Evolutionary conservation across 2,113 vertebrate genomes (phyloP).

Genomic region (Sula dactylatra): DNA sequence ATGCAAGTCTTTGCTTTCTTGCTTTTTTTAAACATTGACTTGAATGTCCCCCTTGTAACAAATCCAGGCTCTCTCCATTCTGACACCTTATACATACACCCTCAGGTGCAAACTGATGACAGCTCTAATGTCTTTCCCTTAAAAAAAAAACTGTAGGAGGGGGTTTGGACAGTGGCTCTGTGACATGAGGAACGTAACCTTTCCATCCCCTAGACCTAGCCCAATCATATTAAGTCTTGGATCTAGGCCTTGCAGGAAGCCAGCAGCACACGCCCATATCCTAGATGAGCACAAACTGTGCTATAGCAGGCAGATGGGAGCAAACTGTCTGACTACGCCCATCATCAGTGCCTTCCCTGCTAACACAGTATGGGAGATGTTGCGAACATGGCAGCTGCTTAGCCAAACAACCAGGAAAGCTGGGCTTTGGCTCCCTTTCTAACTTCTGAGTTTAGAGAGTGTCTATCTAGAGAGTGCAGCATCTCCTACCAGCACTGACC

Average conservation of each 20-base stretch:
- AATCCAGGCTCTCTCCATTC: not conserved
- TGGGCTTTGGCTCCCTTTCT: not conserved
- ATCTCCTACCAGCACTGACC: not conserved
- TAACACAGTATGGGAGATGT: not conserved
- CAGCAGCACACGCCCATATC: constrained; percentile 49
- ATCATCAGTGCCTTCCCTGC: not conserved
- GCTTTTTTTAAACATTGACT: not conserved
- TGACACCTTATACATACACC: not conserved
- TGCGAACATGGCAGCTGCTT: constrained; percentile 4
- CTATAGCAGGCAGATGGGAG: not conserved
- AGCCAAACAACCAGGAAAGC: not conserved
- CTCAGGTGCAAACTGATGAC: not conserved
- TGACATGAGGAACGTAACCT: not conserved
- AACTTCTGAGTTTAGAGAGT: not conserved
- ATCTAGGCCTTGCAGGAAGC: constrained; percentile 32
- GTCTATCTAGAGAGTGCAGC: not conserved
- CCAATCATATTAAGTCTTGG: not conserved
- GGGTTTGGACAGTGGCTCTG: not conserved
- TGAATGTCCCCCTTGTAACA: not conserved
- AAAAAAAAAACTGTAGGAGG: not conserved
- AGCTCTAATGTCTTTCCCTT: not conserved
- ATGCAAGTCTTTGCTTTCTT: not conserved
- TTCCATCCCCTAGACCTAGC: not conserved
- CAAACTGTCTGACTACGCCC: not conserved
- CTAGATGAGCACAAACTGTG: constrained; percentile 26